Conservation (phyloP, 1,140 invertebrate genomes). For the Chionoecetes opilio region DNA sequence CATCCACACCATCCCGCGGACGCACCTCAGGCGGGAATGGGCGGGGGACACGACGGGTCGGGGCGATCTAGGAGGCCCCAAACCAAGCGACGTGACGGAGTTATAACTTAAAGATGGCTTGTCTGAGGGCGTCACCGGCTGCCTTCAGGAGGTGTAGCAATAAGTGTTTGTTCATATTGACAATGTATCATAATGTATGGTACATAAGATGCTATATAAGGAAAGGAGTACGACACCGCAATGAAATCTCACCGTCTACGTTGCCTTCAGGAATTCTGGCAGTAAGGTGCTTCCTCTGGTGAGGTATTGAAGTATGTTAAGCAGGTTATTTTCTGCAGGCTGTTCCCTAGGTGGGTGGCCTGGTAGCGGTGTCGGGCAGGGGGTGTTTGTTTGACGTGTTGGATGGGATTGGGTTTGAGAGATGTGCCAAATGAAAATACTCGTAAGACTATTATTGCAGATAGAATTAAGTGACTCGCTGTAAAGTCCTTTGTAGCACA, state of each 20-base stretch:
- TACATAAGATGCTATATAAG: background rate
- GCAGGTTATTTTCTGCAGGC: background rate
- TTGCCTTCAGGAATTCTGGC: too few species aligned
- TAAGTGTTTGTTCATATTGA: background rate
- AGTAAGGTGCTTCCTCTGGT: too few species aligned
- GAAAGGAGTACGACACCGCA: background rate
- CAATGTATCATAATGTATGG: background rate
- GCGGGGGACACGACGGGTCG: background rate
- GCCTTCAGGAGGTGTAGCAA: background rate
- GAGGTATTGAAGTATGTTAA: background rate
- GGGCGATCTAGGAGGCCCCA: background rate
- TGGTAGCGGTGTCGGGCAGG: background rate
- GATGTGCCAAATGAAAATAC: slow-evolving; percentile 19
- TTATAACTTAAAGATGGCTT: background rate
- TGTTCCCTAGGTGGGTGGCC: background rate
- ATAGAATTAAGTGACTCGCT: too few species aligned
- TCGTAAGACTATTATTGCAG: background rate
- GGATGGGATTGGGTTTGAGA: background rate
- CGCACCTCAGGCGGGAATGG: slow-evolving; percentile 56
- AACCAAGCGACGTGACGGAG: slow-evolving; percentile 69
- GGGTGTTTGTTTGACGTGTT: background rate
- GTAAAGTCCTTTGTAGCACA: too few species aligned
- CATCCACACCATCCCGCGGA: slow-evolving; percentile 65
- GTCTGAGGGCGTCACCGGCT: background rate
- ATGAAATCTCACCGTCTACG: background rate